Percentiles rank a stretch among this genome's conserved stretches.
Conservation (phyloP, 2,113 vertebrate species). For the Phylloscopus trochiloides region DNA sequence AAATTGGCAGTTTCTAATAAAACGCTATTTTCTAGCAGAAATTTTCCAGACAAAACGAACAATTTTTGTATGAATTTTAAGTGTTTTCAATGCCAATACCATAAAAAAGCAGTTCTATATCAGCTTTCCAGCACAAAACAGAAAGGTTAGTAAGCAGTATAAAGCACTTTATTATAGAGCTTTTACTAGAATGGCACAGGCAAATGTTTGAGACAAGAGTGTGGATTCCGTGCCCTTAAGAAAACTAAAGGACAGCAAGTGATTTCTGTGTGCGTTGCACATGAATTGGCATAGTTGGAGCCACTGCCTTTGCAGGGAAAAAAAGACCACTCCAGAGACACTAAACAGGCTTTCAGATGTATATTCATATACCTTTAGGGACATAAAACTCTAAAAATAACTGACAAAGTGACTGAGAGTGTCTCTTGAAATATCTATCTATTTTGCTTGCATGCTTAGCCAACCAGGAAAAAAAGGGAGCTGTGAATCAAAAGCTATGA, state of each 20-base stretch:
- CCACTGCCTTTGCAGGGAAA: background rate
- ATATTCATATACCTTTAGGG: background rate
- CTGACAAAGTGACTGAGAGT: background rate
- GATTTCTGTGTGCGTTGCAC: background rate
- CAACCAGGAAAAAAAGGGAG: background rate
- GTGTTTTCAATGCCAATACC: background rate
- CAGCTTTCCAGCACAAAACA: background rate
- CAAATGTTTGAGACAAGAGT: background rate
- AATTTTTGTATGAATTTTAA: background rate
- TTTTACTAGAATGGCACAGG: background rate
- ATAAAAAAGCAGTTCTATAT: background rate
- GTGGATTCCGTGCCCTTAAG: background rate
- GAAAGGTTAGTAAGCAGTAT: background rate
- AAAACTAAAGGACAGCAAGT: background rate
- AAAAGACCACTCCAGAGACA: background rate
- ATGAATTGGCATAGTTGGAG: background rate
- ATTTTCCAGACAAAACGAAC: background rate
- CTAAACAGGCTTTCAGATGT: background rate
- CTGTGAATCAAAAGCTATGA: background rate
- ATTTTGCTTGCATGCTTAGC: background rate
- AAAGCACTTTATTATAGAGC: background rate
- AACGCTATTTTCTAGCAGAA: background rate
- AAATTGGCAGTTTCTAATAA: fast-evolving
- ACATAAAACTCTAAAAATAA: background rate
- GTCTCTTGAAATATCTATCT: background rate